A percentile compares a stretch with the other conserved stretches of the same genome.
Evolutionary conservation across 2,888 invertebrate species (phyloP).

Genomic region (Polietes domitor): DNA sequence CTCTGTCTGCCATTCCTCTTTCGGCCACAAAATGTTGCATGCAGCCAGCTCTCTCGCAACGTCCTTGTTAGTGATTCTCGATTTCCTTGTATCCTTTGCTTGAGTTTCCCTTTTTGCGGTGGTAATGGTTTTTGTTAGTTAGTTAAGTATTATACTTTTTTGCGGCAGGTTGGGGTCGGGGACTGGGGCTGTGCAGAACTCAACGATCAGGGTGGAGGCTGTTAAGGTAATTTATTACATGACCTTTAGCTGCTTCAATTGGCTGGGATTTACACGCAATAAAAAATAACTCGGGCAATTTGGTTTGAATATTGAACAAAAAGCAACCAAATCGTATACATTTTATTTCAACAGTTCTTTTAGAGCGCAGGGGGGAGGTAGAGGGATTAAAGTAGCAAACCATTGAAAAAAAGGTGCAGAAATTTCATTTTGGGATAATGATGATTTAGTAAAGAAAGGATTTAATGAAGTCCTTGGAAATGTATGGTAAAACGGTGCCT

Average conservation of each 20-base stretch:
- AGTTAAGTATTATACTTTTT: neutral
- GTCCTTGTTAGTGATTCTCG: neutral
- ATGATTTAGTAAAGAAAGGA: constrained; percentile 16
- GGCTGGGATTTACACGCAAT: constrained; percentile 57
- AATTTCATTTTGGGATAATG: neutral
- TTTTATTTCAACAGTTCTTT: constrained; percentile 45
- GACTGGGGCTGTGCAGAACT: neutral
- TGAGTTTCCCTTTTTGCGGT: neutral
- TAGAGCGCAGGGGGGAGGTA: neutral
- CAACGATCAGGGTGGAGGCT: neutral
- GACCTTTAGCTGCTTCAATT: constrained; percentile 47
- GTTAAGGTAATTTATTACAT: constrained; percentile 56
- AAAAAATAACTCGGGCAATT: constrained; percentile 52
- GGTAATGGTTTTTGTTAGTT: constrained; percentile 18
- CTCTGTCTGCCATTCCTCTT: constrained; percentile 27
- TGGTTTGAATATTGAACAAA: constrained; percentile 18
- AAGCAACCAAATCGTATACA: neutral
- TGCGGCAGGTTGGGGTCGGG: neutral
- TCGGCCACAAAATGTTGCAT: constrained; percentile 1
- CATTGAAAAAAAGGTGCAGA: constrained; percentile 29
- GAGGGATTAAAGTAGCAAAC: neutral
- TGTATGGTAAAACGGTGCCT: neutral
- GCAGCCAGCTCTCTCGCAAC: neutral
- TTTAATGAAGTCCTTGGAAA: constrained; percentile 17
- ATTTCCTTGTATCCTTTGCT: neutral